phyloP scores from a whole-genome alignment of 2,888 invertebrate species.

The Conistra vaccinii region DNA sequence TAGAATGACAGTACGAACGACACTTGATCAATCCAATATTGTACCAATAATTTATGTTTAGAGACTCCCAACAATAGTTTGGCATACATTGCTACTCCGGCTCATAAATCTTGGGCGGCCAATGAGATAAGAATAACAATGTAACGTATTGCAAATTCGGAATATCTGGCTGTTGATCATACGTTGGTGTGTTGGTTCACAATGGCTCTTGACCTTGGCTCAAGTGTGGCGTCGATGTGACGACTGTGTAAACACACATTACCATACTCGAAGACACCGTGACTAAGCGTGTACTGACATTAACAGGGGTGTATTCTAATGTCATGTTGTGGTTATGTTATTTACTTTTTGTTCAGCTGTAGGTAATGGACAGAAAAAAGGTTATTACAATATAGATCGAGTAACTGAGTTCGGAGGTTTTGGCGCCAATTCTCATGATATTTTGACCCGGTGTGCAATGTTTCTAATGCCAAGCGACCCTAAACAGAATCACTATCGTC shows the following conservation, averaged over 20 bases:
- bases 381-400: not conserved
- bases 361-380: not conserved
- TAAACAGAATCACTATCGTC: not conserved
- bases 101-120: constrained; percentile 61
- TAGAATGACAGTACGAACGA: constrained; percentile 55
- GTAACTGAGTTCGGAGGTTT: not conserved
- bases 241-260: constrained; percentile 83
- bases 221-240: constrained; percentile 73
- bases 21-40: constrained; percentile 48
- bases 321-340: constrained; percentile 27
- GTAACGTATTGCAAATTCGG: constrained; percentile 65
- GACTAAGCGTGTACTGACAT: constrained; percentile 74
- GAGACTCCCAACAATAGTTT: constrained; percentile 22
- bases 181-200: constrained; percentile 69
- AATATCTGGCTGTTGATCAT: constrained; percentile 68
- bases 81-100: constrained; percentile 65
- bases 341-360: constrained; percentile 17
- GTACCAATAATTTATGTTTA: constrained; percentile 38
- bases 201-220: constrained; percentile 78
- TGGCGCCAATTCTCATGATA: not conserved
- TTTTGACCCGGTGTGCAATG: not conserved
- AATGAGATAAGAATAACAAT: constrained; percentile 67
- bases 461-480: not conserved
- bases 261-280: constrained; percentile 78
- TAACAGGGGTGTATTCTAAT: constrained; percentile 63